Base-by-base conservation (phyloP, 2,888 invertebrate species). In the Molanna angustata region DNA sequence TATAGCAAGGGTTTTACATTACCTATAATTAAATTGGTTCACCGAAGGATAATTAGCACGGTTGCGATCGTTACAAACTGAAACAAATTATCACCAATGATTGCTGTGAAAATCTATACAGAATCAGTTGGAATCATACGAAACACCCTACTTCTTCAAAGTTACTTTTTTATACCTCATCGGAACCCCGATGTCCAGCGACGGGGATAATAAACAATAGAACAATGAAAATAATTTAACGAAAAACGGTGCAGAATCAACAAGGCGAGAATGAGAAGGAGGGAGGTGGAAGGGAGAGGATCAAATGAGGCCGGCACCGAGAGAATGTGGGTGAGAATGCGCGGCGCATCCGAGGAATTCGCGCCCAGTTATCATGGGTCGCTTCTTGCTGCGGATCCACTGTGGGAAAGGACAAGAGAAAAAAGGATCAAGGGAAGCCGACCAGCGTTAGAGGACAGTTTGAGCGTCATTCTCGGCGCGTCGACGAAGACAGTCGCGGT, bases 331-430 rank as follows among this genome's bases (percentile, higher is more conserved):
- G 48, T 53, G 43, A 73, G 73, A 67, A 76, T 75, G 75, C 70
- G 70, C 60, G 75, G 76, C 74, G 76, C 76, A 75, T 66, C 67
- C 69, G 68, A 71, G 69, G 74, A 74, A 74, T 76, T 76, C 77
- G 75, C 49, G 73, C 74, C 74, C 70, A 70, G 56, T 56, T 52
- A 46, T 33, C 41, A 33, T 42, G 43, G 39, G 31, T 16, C 40
- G 11, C 27, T 31, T 32, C 19, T 21, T 18, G 37, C 16, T 18
- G 18, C 37, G 17, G 40, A 35, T n/a, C 45, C 22, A 44, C 48
- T 49, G 54, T 54, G 54, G 54, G 57, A 57, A 57, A 55, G 49
- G 47, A 52, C 48, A 33, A 19, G 20, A 42, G 41, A 41, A 52
- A 46, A 51, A 52, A 47, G 40, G 39, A 32, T 39, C 44, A 45